Conservation (phyloP, 2,113 vertebrate genomes). For the Sylvilagus bachmani region DNA sequence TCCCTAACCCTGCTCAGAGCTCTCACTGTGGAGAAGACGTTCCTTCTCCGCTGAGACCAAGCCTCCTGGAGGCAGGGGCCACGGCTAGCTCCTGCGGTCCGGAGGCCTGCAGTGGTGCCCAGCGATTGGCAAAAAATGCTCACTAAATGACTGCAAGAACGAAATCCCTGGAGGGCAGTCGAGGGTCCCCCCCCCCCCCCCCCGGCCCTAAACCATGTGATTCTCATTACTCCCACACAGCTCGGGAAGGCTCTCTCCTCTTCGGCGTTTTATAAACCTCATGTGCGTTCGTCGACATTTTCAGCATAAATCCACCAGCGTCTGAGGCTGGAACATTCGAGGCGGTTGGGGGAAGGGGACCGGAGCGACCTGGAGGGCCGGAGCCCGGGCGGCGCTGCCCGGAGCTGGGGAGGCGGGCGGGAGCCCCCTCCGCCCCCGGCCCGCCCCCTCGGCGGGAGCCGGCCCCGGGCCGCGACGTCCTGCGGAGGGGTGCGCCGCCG, state of each 20-base stretch:
- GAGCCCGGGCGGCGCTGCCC: background rate
- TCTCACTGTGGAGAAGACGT: background rate
- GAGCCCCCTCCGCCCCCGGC: background rate
- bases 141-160: slow-evolving; percentile 67
- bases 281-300: slow-evolving; percentile 71
- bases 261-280: slow-evolving; percentile 76
- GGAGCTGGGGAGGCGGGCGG: background rate
- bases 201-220: slow-evolving; percentile 70
- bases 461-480: background rate
- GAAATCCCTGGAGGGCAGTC: slow-evolving; percentile 53
- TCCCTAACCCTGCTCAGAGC: background rate
- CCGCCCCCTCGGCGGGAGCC: slow-evolving; percentile 38
- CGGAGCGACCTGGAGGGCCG: slow-evolving; percentile 35
- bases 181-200: background rate
- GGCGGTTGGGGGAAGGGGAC: background rate
- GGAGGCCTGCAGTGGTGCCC: background rate
- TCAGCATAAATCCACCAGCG: slow-evolving; percentile 71
- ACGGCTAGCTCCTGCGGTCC: background rate
- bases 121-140: slow-evolving; percentile 51
- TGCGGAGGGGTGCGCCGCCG: background rate
- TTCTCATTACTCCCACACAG: slow-evolving; percentile 76
- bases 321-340: slow-evolving; percentile 63
- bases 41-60: background rate
- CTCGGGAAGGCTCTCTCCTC: slow-evolving; percentile 52
- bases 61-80: background rate